Evolutionary conservation across 2,113 vertebrate genomes (phyloP).

Genomic region (Climacteris rufus): DNA sequence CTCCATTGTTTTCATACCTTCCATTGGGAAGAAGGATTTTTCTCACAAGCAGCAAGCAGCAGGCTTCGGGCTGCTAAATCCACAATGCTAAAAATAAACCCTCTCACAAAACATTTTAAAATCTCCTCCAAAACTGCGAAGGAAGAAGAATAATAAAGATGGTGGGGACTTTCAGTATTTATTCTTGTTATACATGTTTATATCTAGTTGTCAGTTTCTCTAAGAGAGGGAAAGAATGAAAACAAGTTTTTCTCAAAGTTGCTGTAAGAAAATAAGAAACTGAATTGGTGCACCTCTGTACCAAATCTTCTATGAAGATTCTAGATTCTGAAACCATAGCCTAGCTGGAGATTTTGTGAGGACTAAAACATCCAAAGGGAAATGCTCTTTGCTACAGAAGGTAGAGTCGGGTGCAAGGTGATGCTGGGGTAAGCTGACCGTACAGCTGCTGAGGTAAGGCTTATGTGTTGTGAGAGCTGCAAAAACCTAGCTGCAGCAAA

Average conservation of each 20-base stretch:
- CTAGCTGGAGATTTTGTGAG: not conserved
- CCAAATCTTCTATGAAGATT: not conserved
- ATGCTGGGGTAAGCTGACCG: not conserved
- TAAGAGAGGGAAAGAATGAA: not conserved
- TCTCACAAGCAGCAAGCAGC: too few species aligned
- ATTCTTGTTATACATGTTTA: not conserved
- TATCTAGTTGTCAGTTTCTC: not conserved
- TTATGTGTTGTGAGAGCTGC: slow-evolving; percentile 3
- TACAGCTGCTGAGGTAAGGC: not conserved
- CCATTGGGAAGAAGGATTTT: too few species aligned
- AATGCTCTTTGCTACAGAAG: not conserved
- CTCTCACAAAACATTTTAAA: not conserved
- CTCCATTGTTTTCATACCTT: too few species aligned
- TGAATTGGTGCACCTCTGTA: not conserved
- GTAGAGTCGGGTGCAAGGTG: not conserved
- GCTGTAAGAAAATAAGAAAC: not conserved
- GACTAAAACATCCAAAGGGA: not conserved
- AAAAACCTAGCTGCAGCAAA: not conserved
- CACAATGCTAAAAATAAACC: not conserved
- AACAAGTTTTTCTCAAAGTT: not conserved
- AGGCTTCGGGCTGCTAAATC: too few species aligned
- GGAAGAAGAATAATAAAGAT: not conserved
- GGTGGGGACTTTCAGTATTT: not conserved
- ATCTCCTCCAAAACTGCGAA: not conserved
- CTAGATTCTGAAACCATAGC: not conserved